These are phyloP conservation scores for Drosophila seclusa DNA, from an alignment of 2,888 invertebrate species.

Conservation along the genomic window DNA sequence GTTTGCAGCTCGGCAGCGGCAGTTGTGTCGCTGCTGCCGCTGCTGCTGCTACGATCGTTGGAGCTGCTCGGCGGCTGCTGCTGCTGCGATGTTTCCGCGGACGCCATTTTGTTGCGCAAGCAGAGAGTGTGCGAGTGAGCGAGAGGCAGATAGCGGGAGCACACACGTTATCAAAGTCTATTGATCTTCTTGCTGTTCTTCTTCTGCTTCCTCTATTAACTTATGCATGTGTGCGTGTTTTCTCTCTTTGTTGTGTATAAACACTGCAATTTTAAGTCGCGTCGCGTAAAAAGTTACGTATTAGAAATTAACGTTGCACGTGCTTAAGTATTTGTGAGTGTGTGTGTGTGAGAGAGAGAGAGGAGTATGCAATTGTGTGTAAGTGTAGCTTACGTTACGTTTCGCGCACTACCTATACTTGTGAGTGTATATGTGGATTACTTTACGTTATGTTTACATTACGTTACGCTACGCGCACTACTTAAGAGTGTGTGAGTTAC, in stretches of 20 bases:
- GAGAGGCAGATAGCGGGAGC: constrained; percentile 9
- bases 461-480: not conserved
- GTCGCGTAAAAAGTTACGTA: constrained; percentile 34
- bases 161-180: constrained; percentile 21
- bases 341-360: not conserved
- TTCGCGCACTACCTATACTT: constrained; percentile 54
- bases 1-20: constrained; percentile 31
- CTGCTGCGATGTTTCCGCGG: constrained; percentile 49
- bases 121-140: not conserved
- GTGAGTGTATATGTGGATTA: not conserved
- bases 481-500: not conserved
- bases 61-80: constrained; percentile 4
- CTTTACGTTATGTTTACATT: too few relatives aligned
- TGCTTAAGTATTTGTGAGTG: constrained; percentile 9
- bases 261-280: constrained; percentile 43
- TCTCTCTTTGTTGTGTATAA: constrained; percentile 10
- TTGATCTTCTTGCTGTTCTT: constrained; percentile 29
- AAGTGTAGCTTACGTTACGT: constrained; percentile 51
- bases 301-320: constrained; percentile 28
- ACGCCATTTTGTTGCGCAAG: constrained; percentile 59
- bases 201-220: not conserved
- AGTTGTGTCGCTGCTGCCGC: constrained; percentile 5
- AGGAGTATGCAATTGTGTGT: not conserved
- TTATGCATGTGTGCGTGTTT: constrained; percentile 23
- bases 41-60: constrained; percentile 31